Evolutionary conservation across 2,888 invertebrate species (phyloP), one percentile per base, ranked within the genome.

Genomic region (Balanococcus diminutus): DNA sequence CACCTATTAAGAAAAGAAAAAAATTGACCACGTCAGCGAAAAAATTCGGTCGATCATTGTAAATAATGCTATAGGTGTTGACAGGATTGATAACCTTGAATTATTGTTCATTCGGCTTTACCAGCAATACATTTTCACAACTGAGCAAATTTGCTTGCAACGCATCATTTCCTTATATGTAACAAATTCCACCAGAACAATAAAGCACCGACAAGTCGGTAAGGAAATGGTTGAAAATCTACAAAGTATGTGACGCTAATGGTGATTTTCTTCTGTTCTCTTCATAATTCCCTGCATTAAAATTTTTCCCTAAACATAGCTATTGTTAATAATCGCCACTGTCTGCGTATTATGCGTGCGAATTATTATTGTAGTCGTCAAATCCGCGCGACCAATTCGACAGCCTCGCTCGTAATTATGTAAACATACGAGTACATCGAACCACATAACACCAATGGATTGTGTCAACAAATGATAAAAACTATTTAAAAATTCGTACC

Each of bases 391-490:
- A 22, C 56, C 56, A 67, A 67, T 67, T 67, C 67, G 67, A 79
- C 75, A 79, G 36, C 32, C 32, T 79, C 19, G 36, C 32, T 14
- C 36, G 36, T 79, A 79, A 79, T 79, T 79, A 36, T 79, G 75
- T 79, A 79, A 79, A 79, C 36, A 32, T 31, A 36, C n/a, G 11
- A 32, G 75, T 79, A 79, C 75, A 36, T 79, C 75, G 75, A 79
- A 79, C 75, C 75, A 79, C 75, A 79, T 14, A n/a, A n/a, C 36
- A 19, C 36, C 0, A 19, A 19, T 22, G 36, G 19, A 79, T 36
- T 79, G 36, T 79, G 75, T 79, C 75, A 79, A 79, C 75, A 79
- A 79, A 79, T 79, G 36, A 36, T 36, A 36, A 79, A 79, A 79
- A 79, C 19, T 79, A 19, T 36, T 79, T 79, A 79, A 36, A 36